A percentile compares a stretch with the other conserved stretches of the same genome.
These are phyloP conservation scores for Drosophila watanabei DNA, from an alignment of 1,140 invertebrate genomes.

Conservation along the genomic window DNA sequence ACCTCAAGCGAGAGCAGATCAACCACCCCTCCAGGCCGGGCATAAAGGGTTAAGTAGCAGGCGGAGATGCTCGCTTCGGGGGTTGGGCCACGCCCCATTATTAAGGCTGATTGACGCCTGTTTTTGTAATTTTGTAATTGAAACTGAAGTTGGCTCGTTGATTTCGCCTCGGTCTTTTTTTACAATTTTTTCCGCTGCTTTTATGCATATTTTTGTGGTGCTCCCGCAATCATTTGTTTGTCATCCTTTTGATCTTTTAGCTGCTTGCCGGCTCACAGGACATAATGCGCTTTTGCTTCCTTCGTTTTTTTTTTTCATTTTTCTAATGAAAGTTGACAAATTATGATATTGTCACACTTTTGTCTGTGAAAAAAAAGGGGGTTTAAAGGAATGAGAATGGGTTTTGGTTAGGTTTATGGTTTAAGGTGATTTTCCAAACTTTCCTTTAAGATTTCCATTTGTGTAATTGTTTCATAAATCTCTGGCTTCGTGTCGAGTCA, in stretches of 20 bases:
- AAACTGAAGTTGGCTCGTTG: constrained; percentile 75
- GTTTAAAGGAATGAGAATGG: background rate
- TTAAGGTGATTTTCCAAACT: background rate
- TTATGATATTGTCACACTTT: constrained; percentile 62
- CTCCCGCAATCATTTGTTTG: constrained; percentile 78
- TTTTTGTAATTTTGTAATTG: constrained; percentile 83
- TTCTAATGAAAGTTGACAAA: constrained; percentile 75
- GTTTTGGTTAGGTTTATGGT: background rate
- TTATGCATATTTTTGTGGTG: constrained; percentile 39
- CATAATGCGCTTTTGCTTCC: constrained; percentile 47
- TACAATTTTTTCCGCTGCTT: constrained; percentile 59
- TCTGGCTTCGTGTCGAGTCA: constrained; percentile 12
- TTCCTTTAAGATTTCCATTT: constrained; percentile 22
- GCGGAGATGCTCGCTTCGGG: constrained; percentile 33
- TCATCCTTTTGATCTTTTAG: constrained; percentile 80
- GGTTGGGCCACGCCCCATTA: constrained; percentile 75
- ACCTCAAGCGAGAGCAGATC: constrained; percentile 34
- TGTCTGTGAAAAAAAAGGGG: background rate
- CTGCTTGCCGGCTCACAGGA: constrained; percentile 54
- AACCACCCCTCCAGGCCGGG: constrained; percentile 50
- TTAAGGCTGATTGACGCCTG: constrained; percentile 83
- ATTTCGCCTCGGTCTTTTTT: constrained; percentile 37
- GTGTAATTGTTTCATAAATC: constrained; percentile 45
- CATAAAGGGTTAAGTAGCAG: constrained; percentile 78
- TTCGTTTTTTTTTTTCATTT: constrained; percentile 74